phyloP scores from a whole-genome alignment of 2,797 vertebrate species.

The Hozukius guyotensis region DNA sequence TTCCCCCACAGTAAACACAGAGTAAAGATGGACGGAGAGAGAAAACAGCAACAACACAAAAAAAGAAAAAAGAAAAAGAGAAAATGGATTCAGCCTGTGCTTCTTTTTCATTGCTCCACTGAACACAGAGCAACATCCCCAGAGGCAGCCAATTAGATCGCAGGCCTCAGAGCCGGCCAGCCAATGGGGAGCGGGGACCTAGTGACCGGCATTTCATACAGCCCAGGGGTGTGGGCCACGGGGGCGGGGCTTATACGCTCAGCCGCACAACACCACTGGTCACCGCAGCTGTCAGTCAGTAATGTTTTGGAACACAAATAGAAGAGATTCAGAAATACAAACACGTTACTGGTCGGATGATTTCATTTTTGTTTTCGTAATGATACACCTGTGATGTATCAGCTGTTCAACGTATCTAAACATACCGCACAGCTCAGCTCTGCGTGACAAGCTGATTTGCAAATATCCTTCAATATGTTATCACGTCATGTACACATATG shows the following conservation, averaged over 20 bases:
- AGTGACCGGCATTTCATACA: conserved; percentile 79
- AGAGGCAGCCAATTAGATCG: conserved; percentile 72
- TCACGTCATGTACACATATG: conserved; percentile 49
- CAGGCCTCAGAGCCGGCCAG: conserved; percentile 48
- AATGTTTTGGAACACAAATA: neutral
- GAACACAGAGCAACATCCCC: conserved; percentile 71
- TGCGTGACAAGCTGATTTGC: conserved; percentile 39
- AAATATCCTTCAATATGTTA: conserved; percentile 45
- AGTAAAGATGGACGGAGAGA: conserved; percentile 50
- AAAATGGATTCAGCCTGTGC: conserved; percentile 60
- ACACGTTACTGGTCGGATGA: neutral
- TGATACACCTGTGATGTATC: conserved; percentile 2
- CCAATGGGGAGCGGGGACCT: conserved; percentile 74
- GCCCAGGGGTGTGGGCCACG: conserved; percentile 75
- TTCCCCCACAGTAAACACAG: conserved; percentile 23
- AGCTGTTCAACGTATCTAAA: neutral
- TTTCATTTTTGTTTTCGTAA: neutral
- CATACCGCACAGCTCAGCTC: neutral
- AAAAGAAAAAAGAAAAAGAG: neutral
- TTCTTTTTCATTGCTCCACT: conserved; percentile 65
- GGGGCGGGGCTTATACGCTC: conserved; percentile 48
- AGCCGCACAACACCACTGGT: conserved; percentile 20
- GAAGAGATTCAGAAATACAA: neutral
- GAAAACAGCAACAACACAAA: conserved; percentile 32
- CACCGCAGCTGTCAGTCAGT: conserved; percentile 38